A percentile compares a stretch with the other conserved stretches of the same genome.
These are phyloP conservation scores for Nilaparvata lugens DNA, from an alignment of 1,140 invertebrate species.

Conservation along the genomic window DNA sequence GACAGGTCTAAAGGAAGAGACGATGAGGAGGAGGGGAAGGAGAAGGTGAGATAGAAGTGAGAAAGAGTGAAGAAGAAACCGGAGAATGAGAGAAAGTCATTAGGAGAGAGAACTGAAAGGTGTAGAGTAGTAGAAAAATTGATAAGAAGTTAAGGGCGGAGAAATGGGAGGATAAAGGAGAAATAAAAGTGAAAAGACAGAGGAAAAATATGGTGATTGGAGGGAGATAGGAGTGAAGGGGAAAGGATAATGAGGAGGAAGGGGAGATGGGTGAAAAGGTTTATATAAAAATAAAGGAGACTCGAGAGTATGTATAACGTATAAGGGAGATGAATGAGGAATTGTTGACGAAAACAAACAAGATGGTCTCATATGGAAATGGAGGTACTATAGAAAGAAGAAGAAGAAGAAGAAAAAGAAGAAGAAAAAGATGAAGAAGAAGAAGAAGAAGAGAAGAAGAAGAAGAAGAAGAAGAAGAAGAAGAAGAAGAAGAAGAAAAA, in stretches of 20 bases:
- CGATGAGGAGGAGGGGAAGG: neutral
- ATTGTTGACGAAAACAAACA: no score
- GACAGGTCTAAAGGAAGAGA: neutral
- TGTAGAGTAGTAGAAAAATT: no score
- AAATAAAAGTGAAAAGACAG: neutral
- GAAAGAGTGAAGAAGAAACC: neutral
- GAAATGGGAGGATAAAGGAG: neutral
- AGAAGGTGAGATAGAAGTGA: neutral
- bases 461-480: neutral
- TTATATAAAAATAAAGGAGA: conserved; percentile 1
- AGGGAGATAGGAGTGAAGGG: neutral
- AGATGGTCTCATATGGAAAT: no score
- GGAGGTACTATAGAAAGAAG: no score
- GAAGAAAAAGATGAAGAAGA: neutral
- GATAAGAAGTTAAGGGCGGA: no score
- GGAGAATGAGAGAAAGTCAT: neutral
- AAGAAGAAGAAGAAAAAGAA: conserved; percentile 4
- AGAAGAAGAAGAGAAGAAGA: conserved; percentile 1
- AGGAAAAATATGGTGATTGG: neutral
- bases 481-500: neutral
- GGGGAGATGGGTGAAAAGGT: neutral
- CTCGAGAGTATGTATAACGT: no score
- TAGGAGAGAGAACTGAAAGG: no score
- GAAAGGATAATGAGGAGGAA: neutral
- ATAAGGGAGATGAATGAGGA: no score